phyloP scores from a whole-genome alignment of 1,140 invertebrate genomes.

The Orussus abietinus region DNA sequence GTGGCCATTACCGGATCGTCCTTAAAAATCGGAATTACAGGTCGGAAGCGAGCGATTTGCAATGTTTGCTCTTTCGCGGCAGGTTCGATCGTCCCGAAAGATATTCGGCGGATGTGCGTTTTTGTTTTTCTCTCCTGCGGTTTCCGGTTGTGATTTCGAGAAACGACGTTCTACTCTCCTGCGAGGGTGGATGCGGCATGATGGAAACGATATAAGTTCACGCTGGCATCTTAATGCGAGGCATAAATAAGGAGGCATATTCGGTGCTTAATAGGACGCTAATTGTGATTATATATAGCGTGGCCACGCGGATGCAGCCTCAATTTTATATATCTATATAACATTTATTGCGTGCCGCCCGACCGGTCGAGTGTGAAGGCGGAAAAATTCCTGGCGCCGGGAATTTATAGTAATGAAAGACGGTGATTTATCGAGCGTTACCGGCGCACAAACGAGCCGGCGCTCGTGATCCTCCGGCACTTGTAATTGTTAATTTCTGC shows the following conservation, averaged over 20 bases:
- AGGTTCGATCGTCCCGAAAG: no score
- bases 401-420: conserved; percentile 36
- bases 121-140: no score
- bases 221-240: conserved; percentile 19
- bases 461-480: conserved; percentile 18
- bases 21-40: no score
- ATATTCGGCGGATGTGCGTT: no score
- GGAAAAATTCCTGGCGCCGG: conserved; percentile 25
- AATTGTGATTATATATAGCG: conserved; percentile 35
- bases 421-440: conserved; percentile 30
- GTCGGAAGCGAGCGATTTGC: no score
- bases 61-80: no score
- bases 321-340: conserved; percentile 28
- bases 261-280: conserved; percentile 25
- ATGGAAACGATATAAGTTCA: conserved; percentile 29
- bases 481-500: conserved; percentile 26
- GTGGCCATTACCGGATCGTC: no score
- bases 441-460: conserved; percentile 26
- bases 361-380: conserved; percentile 15
- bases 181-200: conserved; percentile 5
- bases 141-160: no score
- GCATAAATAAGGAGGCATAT: conserved; percentile 26
- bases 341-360: conserved; percentile 28
- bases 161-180: no score
- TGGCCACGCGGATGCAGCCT: conserved; percentile 1